These are phyloP conservation scores for Actinernus sp. DNA, from an alignment of 92 coral and sea anemone species.

Conservation along the genomic window DNA sequence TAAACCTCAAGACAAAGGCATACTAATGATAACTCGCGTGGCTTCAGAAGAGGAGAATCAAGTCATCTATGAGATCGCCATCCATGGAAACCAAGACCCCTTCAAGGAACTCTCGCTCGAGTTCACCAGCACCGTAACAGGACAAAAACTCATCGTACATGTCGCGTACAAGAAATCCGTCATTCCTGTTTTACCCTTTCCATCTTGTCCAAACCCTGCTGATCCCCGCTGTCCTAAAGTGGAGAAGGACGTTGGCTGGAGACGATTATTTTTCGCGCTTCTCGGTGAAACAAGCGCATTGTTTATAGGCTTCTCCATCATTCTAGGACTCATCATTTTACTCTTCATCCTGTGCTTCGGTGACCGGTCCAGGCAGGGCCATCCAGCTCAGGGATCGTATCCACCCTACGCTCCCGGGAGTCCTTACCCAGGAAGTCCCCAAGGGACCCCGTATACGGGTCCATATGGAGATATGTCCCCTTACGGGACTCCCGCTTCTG, in stretches of 20 bases:
- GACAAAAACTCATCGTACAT: conserved; percentile 67
- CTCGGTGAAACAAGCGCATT: conserved; percentile 89
- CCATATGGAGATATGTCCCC: conserved; percentile 47
- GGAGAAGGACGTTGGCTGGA: conserved; percentile 34
- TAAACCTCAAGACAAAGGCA: conserved; percentile 61
- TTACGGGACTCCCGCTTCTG: conserved; percentile 10
- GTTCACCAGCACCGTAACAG: conserved; percentile 79
- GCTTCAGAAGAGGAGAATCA: conserved; percentile 49
- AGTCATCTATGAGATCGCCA: conserved; percentile 64
- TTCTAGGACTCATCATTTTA: conserved; percentile 76
- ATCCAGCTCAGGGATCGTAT: conserved; percentile 29
- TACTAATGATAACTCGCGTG: conserved; percentile 32
- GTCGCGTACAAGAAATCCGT: conserved; percentile 70
- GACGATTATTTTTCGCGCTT: conserved; percentile 58
- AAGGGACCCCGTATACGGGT: conserved; percentile 36
- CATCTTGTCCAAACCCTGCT: conserved; percentile 50
- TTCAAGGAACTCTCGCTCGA: conserved; percentile 79
- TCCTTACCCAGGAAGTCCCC: conserved; percentile 58
- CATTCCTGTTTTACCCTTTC: conserved; percentile 14
- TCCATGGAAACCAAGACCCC: conserved; percentile 62
- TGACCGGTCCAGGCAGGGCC: conserved; percentile 48
- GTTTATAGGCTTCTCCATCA: conserved; percentile 82
- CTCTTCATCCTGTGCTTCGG: conserved; percentile 72
- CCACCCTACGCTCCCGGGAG: conserved; percentile 43
- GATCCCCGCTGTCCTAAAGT: conserved; percentile 38